Conservation (phyloP, 2,888 invertebrate genomes). For the Chirona hameri region DNA sequence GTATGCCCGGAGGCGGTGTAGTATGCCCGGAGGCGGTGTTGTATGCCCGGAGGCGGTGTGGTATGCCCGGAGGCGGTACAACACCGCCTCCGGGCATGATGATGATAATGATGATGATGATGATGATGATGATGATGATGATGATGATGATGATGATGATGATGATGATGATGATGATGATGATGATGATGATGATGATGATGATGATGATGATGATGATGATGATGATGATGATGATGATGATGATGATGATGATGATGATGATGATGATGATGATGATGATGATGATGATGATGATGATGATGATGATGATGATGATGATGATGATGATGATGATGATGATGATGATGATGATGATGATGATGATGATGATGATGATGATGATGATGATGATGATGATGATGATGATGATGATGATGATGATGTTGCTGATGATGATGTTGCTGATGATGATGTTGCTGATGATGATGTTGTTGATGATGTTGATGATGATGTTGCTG, state of each 20-base stretch:
- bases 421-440: too few species aligned
- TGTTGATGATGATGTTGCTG: too few species aligned
- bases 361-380: conserved; percentile 23
- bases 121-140: conserved; percentile 22
- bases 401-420: too few species aligned
- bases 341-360: conserved; percentile 8
- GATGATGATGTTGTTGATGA: too few species aligned
- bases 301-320: conserved; percentile 29
- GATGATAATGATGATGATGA: too few species aligned
- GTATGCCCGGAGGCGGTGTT: too few species aligned
- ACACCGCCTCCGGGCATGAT: too few species aligned
- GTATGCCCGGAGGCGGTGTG: too few species aligned
- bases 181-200: conserved; percentile 4
- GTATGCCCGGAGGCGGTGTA: too few species aligned
- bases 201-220: conserved; percentile 8
- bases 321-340: conserved; percentile 30
- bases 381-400: conserved; percentile 28
- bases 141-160: conserved; percentile 22
- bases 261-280: conserved; percentile 12
- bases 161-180: conserved; percentile 22
- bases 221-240: too few species aligned
- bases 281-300: conserved; percentile 27
- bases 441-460: too few species aligned
- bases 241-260: conserved; percentile 25
- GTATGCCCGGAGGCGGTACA: too few species aligned